A percentile compares a stretch with the other conserved stretches of the same genome.
These are phyloP conservation scores for Bovichtus variegatus DNA, from an alignment of 2,797 vertebrate species.

Conservation along the genomic window DNA sequence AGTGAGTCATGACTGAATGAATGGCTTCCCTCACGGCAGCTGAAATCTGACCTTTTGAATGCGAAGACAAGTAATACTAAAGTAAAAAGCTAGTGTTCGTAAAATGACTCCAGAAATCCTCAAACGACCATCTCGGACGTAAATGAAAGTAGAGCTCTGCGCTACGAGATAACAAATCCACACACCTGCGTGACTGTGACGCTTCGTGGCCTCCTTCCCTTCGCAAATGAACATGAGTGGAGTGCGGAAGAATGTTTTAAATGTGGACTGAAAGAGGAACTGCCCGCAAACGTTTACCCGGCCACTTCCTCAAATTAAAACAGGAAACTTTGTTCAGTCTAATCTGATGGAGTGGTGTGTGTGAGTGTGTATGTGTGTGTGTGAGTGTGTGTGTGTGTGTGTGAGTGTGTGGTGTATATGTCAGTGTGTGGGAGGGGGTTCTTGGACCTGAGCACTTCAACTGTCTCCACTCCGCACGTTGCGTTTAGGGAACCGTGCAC, in stretches of 20 bases:
- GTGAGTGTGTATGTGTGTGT: constrained; percentile 16
- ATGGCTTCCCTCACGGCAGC: background rate
- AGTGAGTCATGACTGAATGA: background rate
- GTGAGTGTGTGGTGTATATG: too few relatives aligned
- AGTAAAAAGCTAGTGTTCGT: background rate
- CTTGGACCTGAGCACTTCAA: constrained; percentile 38
- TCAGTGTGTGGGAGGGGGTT: too few relatives aligned
- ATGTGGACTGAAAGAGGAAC: constrained; percentile 86
- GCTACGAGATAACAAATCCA: constrained; percentile 39
- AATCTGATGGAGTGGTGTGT: constrained; percentile 56
- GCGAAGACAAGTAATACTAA: background rate
- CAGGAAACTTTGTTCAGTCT: constrained; percentile 77
- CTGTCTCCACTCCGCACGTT: constrained; percentile 44
- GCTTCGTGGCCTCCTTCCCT: constrained; percentile 45
- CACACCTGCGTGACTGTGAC: constrained; percentile 67
- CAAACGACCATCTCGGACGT: background rate
- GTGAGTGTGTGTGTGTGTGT: too few relatives aligned
- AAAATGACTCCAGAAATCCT: background rate
- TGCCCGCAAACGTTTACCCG: constrained; percentile 73
- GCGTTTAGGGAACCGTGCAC: constrained; percentile 54
- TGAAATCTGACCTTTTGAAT: background rate
- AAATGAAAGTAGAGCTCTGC: constrained; percentile 2
- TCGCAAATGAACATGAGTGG: constrained; percentile 43
- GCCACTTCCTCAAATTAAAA: constrained; percentile 86
- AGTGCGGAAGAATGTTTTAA: constrained; percentile 78